phyloP scores from a whole-genome alignment of 2,888 invertebrate genomes.

The Pocota personata region DNA sequence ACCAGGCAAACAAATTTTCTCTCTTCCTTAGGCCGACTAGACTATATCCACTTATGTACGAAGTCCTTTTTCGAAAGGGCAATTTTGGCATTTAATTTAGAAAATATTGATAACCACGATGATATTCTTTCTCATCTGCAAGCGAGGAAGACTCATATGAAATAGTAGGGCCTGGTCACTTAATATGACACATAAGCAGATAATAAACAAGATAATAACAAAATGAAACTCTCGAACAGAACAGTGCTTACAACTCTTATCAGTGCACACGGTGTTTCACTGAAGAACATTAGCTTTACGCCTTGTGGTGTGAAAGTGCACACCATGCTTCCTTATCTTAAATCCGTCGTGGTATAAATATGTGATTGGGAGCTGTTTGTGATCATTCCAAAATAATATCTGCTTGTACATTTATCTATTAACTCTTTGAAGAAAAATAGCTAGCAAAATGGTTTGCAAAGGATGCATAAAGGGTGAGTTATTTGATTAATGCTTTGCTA shows the following conservation, averaged over 20 bases:
- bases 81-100: too few species aligned
- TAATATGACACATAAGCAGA: not conserved
- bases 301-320: not conserved
- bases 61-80: too few species aligned
- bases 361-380: too few species aligned
- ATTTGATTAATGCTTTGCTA: not conserved
- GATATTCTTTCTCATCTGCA: too few species aligned
- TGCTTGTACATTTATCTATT: too few species aligned
- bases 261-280: slow-evolving; percentile 7
- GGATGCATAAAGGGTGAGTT: not conserved
- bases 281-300: not conserved
- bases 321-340: not conserved
- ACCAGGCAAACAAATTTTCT: too few species aligned
- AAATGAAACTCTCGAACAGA: not conserved
- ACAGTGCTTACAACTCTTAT: not conserved
- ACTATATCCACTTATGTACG: too few species aligned
- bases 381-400: slow-evolving; percentile 1
- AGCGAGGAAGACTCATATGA: too few species aligned
- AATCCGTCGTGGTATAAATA: not conserved
- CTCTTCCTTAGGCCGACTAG: too few species aligned
- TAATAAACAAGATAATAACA: not conserved
- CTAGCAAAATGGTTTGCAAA: not conserved
- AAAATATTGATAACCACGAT: too few species aligned
- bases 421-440: not conserved
- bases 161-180: too few species aligned